Evolutionary conservation across 2,888 invertebrate species (phyloP), one percentile per base, ranked within the genome.

Genomic region (Euzetes globulus): DNA sequence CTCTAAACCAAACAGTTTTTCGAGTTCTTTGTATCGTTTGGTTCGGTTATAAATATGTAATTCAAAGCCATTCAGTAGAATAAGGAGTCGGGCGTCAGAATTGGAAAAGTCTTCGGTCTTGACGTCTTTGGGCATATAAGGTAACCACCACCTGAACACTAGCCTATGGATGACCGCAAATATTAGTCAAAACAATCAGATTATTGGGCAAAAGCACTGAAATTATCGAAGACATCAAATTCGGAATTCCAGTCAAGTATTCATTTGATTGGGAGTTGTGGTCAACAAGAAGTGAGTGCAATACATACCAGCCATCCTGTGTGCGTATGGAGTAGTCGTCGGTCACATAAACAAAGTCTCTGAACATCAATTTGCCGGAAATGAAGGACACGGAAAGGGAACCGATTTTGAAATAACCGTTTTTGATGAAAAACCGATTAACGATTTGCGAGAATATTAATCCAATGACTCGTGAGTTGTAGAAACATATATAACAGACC

Each of bases 351-450:
- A 92, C 90, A 79, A 98, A 89, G 85, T 98, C 95, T 75, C 95
- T 87, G 83, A 98, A 96, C 97, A 98, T 98, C 73, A 99, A 90
- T 85, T 98, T 98, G 3, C 99, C 99, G 73, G 96, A 93, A 77
- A 98, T 86, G n/a, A 94, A 92, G 83, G 95, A 94, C 73, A 97
- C 85, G 6, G 94, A 94, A 80, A 98, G 89, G 4, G 98, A 97
- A 17, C 76, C 72, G 70, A 74, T 52, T 22, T 50, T 58, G 29
- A 72, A 77, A 58, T 63, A 75, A 50, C 71, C 65, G 37, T 68
- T 68, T 70, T 75, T 71, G 5, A 76, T 71, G 81, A 91, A 88
- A 84, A 96, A 90, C 81, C 89, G 88, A 84, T 95, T 96, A 73
- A 92, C 87, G 74, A 94, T 86, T 82, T 91, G 89, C 11, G 96